These are phyloP conservation scores for Thalassophryne amazonica DNA, from an alignment of 2,797 vertebrate species.

Conservation along the genomic window DNA sequence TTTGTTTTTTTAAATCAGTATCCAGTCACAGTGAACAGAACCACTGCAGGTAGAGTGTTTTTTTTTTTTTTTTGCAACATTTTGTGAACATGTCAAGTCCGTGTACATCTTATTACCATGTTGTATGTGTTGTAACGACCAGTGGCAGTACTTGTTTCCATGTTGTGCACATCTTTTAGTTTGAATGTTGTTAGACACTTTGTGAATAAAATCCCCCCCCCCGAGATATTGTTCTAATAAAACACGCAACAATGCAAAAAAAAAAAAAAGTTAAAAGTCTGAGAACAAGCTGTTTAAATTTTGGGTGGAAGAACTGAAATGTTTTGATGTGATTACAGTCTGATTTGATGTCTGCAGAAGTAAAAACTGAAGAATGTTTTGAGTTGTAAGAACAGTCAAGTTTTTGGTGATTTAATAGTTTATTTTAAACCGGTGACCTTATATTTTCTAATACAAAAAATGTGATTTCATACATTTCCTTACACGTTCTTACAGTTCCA, in stretches of 20 bases:
- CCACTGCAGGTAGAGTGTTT: constrained; percentile 13
- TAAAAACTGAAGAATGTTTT: no score
- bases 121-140: constrained; percentile 73
- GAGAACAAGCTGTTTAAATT: no score
- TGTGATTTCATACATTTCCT: background rate
- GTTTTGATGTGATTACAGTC: no score
- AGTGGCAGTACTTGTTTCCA: constrained; percentile 79
- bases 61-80: constrained; percentile 13
- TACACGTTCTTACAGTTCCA: background rate
- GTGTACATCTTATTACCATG: constrained; percentile 43
- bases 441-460: no score
- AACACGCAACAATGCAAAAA: constrained; percentile 71
- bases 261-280: no score
- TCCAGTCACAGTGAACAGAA: background rate
- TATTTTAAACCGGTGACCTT: no score
- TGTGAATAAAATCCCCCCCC: constrained; percentile 80
- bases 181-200: constrained; percentile 86
- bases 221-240: constrained; percentile 91
- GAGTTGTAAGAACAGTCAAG: no score
- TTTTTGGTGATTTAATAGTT: background rate
- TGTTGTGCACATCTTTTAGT: constrained; percentile 87
- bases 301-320: no score
- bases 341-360: no score
- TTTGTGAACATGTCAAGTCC: constrained; percentile 1
- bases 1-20: background rate